Percentiles rank a stretch among this genome's conserved stretches.
Evolutionary conservation across 2,888 invertebrate species (phyloP).

Genomic region (Caenorhabditis imperialis): DNA sequence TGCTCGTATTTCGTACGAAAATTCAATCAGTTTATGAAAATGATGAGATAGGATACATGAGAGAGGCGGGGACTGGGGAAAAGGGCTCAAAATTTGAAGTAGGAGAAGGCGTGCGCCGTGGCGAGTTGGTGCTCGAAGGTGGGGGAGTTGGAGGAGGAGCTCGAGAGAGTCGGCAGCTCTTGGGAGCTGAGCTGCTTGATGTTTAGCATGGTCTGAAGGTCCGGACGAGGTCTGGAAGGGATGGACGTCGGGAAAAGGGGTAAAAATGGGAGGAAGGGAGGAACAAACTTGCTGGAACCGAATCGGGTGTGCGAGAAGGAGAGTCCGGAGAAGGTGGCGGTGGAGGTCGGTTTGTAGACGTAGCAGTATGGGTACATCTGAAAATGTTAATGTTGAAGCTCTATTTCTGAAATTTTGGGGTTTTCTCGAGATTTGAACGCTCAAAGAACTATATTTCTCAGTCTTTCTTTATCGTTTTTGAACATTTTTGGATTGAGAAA

Average conservation of each 20-base stretch:
- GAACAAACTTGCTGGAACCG: slow-evolving; percentile 54
- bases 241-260: neutral
- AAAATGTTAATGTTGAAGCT: slow-evolving; percentile 2
- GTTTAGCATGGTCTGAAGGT: slow-evolving; percentile 43
- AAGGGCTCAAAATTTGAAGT: neutral
- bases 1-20: too few relatives aligned
- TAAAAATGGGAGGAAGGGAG: neutral
- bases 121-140: neutral
- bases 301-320: slow-evolving; percentile 61
- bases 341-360: slow-evolving; percentile 48
- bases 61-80: neutral
- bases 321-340: slow-evolving; percentile 46
- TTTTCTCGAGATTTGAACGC: too few relatives aligned
- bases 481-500: neutral
- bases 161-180: neutral
- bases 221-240: slow-evolving; percentile 41
- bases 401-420: too few relatives aligned
- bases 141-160: neutral
- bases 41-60: neutral
- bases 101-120: neutral
- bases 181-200: slow-evolving; percentile 20
- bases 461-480: too few relatives aligned
- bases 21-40: slow-evolving; percentile 17
- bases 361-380: slow-evolving; percentile 34
- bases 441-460: too few relatives aligned